Evolutionary conservation across 1,140 invertebrate species (phyloP).

Genomic region (Bombus fervidus): DNA sequence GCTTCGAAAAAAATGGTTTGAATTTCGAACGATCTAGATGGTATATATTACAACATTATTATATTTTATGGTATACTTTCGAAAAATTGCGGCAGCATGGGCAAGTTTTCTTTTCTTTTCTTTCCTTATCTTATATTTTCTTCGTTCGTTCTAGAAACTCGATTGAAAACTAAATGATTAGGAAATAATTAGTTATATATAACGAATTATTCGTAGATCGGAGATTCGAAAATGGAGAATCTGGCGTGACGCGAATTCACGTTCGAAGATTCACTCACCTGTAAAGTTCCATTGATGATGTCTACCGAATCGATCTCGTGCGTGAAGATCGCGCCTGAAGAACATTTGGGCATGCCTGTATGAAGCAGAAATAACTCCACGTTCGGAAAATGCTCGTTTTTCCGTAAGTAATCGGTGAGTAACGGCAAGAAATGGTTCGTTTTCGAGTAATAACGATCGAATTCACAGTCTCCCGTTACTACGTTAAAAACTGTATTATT

Average conservation of each 20-base stretch:
- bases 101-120: too few species aligned
- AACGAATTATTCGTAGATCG: background rate
- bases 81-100: too few species aligned
- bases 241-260: background rate
- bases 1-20: too few species aligned
- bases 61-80: too few species aligned
- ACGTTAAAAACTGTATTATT: constrained; percentile 38
- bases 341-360: constrained; percentile 47
- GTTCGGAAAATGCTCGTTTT: constrained; percentile 10
- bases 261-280: constrained; percentile 48
- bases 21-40: too few species aligned
- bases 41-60: too few species aligned
- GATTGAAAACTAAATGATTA: too few species aligned
- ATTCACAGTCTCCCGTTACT: constrained; percentile 37
- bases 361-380: background rate
- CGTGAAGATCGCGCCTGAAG: constrained; percentile 48
- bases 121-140: too few species aligned
- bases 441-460: background rate
- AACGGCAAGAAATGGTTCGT: background rate
- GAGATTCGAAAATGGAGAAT: background rate
- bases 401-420: constrained; percentile 2
- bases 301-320: constrained; percentile 39
- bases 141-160: too few species aligned
- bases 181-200: too few species aligned
- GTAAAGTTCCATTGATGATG: constrained; percentile 21